Evolutionary conservation across 1,140 invertebrate species (phyloP).

Genomic region (Charaxes varanes): DNA sequence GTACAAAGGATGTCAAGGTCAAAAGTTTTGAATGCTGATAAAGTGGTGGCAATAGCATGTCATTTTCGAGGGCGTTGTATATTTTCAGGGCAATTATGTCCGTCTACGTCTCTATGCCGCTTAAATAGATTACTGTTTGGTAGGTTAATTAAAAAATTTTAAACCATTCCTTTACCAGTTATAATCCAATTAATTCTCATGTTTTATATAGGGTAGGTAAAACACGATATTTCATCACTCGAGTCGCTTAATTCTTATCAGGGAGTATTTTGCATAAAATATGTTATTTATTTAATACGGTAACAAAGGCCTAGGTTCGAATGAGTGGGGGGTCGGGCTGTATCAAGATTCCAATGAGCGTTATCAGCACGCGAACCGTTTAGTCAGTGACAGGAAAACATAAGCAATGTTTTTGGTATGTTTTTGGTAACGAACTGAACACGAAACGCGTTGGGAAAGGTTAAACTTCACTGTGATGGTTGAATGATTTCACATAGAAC

Average conservation of each 20-base stretch:
- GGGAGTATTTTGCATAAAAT: slow-evolving; percentile 17
- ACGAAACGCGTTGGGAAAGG: too few species aligned
- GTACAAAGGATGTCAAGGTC: too few species aligned
- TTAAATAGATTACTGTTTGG: too few species aligned
- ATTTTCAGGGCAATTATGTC: too few species aligned
- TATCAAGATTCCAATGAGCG: slow-evolving; percentile 52
- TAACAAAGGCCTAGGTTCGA: slow-evolving; percentile 22
- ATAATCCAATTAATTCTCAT: slow-evolving; percentile 17
- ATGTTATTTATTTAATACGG: slow-evolving; percentile 18
- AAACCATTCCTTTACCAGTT: slow-evolving; percentile 7
- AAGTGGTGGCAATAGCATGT: too few species aligned
- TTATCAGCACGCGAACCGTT: slow-evolving; percentile 45
- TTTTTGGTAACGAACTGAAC: slow-evolving; percentile 1
- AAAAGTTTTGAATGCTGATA: too few species aligned
- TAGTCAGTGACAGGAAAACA: slow-evolving; percentile 25
- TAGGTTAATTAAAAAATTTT: too few species aligned
- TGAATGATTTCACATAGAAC: too few species aligned
- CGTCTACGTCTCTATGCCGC: too few species aligned
- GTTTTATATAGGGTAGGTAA: slow-evolving; percentile 16
- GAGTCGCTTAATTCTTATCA: slow-evolving; percentile 16
- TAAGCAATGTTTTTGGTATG: slow-evolving; percentile 33
- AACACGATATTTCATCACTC: slow-evolving; percentile 17
- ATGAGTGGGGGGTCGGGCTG: slow-evolving; percentile 41
- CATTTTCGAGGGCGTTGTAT: too few species aligned
- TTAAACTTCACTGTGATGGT: too few species aligned